Percentiles rank a stretch among this genome's conserved stretches.
phyloP scores from a whole-genome alignment of 2,888 invertebrate species.

The Luperina nickerlii region DNA sequence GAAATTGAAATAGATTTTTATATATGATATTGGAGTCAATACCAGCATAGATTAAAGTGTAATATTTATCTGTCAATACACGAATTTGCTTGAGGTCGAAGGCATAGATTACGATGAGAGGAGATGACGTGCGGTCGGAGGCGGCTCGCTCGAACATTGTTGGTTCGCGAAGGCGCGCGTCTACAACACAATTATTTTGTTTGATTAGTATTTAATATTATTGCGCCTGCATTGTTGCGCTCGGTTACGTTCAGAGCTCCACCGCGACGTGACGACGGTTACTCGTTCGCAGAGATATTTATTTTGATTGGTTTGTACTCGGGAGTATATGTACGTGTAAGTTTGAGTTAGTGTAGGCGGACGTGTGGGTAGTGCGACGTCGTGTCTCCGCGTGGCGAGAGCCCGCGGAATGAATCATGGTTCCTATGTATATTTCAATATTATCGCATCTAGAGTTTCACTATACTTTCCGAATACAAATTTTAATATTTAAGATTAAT shows the following conservation, averaged over 20 bases:
- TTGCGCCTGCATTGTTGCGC: slow-evolving; percentile 78
- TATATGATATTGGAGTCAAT: slow-evolving; percentile 60
- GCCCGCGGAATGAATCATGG: slow-evolving; percentile 90
- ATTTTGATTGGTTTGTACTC: slow-evolving; percentile 79
- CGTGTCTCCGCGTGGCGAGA: slow-evolving; percentile 87
- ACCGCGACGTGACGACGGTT: slow-evolving; percentile 71
- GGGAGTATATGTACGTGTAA: slow-evolving; percentile 78
- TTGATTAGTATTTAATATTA: slow-evolving; percentile 84
- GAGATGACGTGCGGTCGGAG: slow-evolving; percentile 58
- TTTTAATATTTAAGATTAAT: slow-evolving; percentile 90
- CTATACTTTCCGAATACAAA: slow-evolving; percentile 91
- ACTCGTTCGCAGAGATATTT: slow-evolving; percentile 70
- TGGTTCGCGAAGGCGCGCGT: slow-evolving; percentile 88
- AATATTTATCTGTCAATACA: slow-evolving; percentile 50
- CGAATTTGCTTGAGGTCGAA: slow-evolving; percentile 22
- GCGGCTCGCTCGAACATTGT: slow-evolving; percentile 73
- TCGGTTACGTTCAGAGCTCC: slow-evolving; percentile 78
- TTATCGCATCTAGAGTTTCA: slow-evolving; percentile 91
- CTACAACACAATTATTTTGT: slow-evolving; percentile 87
- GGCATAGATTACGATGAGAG: slow-evolving; percentile 22
- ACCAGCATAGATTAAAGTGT: slow-evolving; percentile 49
- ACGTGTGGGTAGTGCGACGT: slow-evolving; percentile 88
- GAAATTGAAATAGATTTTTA: slow-evolving; percentile 66
- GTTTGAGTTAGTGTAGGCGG: slow-evolving; percentile 86
- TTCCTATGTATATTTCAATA: slow-evolving; percentile 91